phyloP scores from a whole-genome alignment of 1,140 invertebrate species.

The Medauroidea extradentata region DNA sequence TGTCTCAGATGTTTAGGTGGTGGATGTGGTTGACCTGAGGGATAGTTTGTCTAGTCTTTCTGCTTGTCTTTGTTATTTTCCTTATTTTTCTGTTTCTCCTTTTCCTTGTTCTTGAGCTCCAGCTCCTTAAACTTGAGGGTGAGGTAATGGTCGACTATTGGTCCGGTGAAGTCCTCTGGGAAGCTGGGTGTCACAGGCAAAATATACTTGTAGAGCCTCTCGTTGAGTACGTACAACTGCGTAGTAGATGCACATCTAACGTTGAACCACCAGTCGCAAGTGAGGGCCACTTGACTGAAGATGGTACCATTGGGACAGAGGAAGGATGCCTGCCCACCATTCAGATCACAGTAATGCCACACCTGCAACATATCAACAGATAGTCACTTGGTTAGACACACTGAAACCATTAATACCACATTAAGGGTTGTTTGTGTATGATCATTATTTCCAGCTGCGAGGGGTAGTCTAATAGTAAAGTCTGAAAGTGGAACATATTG shows the following conservation, averaged over 20 bases:
- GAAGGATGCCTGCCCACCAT: conserved; percentile 85
- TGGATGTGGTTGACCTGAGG: too few relatives aligned
- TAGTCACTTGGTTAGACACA: too few relatives aligned
- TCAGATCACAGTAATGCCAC: conserved; percentile 89
- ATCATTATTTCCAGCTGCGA: too few relatives aligned
- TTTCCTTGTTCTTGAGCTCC: conserved; percentile 63
- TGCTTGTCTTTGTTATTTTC: conserved; percentile 7
- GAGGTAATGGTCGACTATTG: conserved; percentile 77
- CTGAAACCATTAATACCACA: too few relatives aligned
- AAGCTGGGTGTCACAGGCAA: conserved; percentile 79
- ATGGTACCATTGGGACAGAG: conserved; percentile 88
- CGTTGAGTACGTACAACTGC: conserved; percentile 81
- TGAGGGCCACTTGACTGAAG: conserved; percentile 76
- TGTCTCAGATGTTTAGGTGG: too few relatives aligned
- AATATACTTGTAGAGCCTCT: conserved; percentile 82
- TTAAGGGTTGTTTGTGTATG: too few relatives aligned
- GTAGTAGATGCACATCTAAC: conserved; percentile 75
- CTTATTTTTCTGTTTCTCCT: conserved; percentile 28
- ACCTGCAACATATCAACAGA: conserved; percentile 52
- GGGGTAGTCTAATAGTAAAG: too few relatives aligned
- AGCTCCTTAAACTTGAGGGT: conserved; percentile 77
- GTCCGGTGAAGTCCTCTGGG: conserved; percentile 80
- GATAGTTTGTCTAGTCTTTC: too few relatives aligned
- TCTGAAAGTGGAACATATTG: too few relatives aligned
- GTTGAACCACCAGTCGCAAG: conserved; percentile 92